Conservation (phyloP, 2,888 invertebrate species). For the Cremastinae sp. region DNA sequence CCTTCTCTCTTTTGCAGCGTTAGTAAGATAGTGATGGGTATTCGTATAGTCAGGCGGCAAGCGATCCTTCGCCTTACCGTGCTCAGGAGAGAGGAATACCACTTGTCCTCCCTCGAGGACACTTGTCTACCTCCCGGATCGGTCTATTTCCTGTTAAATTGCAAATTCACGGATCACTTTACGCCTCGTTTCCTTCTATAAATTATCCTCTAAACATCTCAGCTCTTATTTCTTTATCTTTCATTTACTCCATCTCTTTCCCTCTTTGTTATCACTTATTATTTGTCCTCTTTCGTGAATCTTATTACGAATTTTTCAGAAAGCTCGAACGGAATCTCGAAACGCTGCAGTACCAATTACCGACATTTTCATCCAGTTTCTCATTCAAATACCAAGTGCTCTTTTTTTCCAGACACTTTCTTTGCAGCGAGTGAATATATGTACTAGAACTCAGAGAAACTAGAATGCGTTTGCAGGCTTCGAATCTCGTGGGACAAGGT, state of each 20-base stretch:
- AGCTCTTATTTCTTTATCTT: too few relatives aligned
- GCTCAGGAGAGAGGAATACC: constrained; percentile 1
- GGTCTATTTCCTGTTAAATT: constrained; percentile 49
- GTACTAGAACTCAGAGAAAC: too few relatives aligned
- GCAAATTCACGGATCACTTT: constrained; percentile 56
- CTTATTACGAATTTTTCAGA: too few relatives aligned
- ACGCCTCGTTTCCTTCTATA: constrained; percentile 21
- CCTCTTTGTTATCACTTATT: too few relatives aligned
- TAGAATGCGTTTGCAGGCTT: background rate
- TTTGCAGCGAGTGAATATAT: too few relatives aligned
- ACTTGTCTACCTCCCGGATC: constrained; percentile 25
- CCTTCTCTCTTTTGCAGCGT: background rate
- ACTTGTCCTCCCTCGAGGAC: constrained; percentile 23
- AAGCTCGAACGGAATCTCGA: too few relatives aligned
- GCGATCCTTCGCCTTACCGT: constrained; percentile 13
- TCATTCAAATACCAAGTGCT: too few relatives aligned
- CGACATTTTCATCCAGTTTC: too few relatives aligned
- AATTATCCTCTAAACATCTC: background rate
- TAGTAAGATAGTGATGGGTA: constrained; percentile 2
- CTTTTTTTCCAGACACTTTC: too few relatives aligned
- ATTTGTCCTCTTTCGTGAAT: too few relatives aligned
- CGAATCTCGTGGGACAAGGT: constrained; percentile 21
- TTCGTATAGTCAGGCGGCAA: background rate
- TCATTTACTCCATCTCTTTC: background rate
- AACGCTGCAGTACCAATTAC: too few relatives aligned